Evolutionary conservation across 1,140 invertebrate species (phyloP).

Genomic region (Neodiprion lecontei): DNA sequence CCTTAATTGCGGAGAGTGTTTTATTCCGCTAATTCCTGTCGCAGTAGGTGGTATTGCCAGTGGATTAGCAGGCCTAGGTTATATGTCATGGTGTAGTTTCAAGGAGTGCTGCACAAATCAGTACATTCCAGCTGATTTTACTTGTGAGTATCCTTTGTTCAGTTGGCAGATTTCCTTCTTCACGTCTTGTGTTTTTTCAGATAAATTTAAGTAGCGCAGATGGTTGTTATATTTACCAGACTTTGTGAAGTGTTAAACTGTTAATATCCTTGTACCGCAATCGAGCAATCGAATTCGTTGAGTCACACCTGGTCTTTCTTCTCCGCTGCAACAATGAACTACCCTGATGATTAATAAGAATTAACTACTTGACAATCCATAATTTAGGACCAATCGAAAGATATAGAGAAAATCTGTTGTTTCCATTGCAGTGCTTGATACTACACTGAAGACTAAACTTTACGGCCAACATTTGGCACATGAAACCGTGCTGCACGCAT

Average conservation of each 20-base stretch:
- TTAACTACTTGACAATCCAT: slow-evolving; percentile 14
- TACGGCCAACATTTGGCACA: slow-evolving; percentile 75
- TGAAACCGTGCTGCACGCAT: slow-evolving; percentile 63
- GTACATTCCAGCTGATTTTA: slow-evolving; percentile 50
- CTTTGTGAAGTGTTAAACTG: not conserved
- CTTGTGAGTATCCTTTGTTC: slow-evolving; percentile 27
- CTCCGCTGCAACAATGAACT: not conserved
- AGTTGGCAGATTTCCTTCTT: slow-evolving; percentile 28
- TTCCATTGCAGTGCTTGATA: slow-evolving; percentile 47
- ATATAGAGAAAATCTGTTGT: not conserved
- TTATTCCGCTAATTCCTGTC: not conserved
- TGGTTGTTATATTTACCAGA: slow-evolving; percentile 9
- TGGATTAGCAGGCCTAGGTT: not conserved
- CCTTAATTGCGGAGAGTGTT: not conserved
- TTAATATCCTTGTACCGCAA: slow-evolving; percentile 21
- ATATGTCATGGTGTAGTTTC: slow-evolving; percentile 36
- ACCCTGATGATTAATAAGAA: not conserved
- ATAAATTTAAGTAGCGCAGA: not conserved
- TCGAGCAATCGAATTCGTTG: slow-evolving; percentile 10
- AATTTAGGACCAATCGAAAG: too few species aligned
- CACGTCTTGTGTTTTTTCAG: not conserved
- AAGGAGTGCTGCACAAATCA: slow-evolving; percentile 59
- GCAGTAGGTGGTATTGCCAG: not conserved
- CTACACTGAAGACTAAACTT: slow-evolving; percentile 49
- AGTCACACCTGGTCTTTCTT: slow-evolving; percentile 7